Base-by-base conservation (phyloP, 2,888 invertebrate genomes). In the Suillia variegata region DNA sequence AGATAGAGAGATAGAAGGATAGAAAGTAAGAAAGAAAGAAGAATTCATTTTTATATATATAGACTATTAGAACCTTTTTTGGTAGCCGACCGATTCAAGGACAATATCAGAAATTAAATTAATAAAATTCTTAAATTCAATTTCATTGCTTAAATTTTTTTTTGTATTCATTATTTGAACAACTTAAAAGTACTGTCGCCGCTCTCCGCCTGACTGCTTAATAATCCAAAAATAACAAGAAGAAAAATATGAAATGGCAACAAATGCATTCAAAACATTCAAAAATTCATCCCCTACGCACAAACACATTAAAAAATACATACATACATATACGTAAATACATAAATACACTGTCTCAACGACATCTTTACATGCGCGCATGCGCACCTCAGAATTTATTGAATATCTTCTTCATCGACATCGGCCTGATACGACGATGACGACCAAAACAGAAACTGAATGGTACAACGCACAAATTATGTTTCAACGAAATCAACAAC, bases 151-250 rank as follows among this genome's bases (percentile, higher is more conserved):
- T n/a, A n/a, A n/a, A n/a, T n/a, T n/a, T n/a, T n/a, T n/a, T n/a
- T n/a, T n/a, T n/a, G n/a, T n/a, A n/a, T n/a, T n/a, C n/a, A n/a
- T n/a, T n/a, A n/a, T n/a, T n/a, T n/a, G n/a, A n/a, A n/a, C n/a
- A n/a, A n/a, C n/a, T n/a, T n/a, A n/a, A n/a, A n/a, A n/a, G n/a
- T n/a, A n/a, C n/a, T n/a, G n/a, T n/a, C n/a, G n/a, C n/a, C n/a
- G n/a, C n/a, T n/a, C n/a, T n/a, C n/a, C n/a, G 64, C 58, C 66
- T 64, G 64, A 62, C 64, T 62, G 62, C 60, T 45, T 18, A 45
- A 45, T 45, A 45, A 45, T 6, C 38, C 18, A 45, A 38, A 38
- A 38, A 38, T 26, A 10, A 6, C 6, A 26, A 26, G 5, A 26
- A 6, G 26, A 26, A 26, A 38, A 38, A 38, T 18, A 45, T 45